phyloP scores from a whole-genome alignment of 2,113 vertebrate species.

The Corythornis vintsioides region DNA sequence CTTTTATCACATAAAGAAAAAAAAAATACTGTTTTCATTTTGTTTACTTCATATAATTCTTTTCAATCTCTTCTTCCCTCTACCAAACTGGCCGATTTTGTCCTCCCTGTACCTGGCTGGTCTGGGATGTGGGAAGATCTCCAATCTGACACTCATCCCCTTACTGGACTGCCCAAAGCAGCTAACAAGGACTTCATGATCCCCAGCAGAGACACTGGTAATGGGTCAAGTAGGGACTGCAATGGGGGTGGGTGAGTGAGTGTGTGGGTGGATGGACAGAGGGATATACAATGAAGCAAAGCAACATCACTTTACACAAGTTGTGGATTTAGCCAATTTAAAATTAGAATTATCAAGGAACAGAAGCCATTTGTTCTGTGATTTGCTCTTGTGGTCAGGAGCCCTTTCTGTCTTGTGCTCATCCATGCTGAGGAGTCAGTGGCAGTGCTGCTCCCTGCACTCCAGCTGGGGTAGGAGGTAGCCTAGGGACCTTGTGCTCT shows the following conservation, averaged over 20 bases:
- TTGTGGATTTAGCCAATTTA: neutral
- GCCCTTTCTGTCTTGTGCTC: rapidly evolving
- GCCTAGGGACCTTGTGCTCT: neutral
- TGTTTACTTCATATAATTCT: neutral
- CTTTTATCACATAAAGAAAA: neutral
- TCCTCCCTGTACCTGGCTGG: rapidly evolving
- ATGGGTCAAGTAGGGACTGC: neutral
- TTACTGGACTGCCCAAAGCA: neutral
- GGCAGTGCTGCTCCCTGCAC: neutral
- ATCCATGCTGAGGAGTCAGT: rapidly evolving
- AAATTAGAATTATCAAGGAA: neutral
- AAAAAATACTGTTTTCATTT: neutral
- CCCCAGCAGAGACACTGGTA: rapidly evolving
- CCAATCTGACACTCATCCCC: neutral
- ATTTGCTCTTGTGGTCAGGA: neutral
- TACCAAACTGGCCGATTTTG: neutral
- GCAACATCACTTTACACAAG: neutral
- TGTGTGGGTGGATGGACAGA: rapidly evolving
- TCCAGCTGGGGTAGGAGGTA: neutral
- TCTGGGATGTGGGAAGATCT: neutral
- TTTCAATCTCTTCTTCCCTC: neutral
- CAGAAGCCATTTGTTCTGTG: neutral
- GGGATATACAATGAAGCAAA: neutral
- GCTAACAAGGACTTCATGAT: neutral
- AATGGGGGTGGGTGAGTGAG: rapidly evolving